A percentile compares a stretch with the other conserved stretches of the same genome.
These are phyloP conservation scores for Cyclina sinensis DNA, from an alignment of 1,140 invertebrate species.

Conservation along the genomic window DNA sequence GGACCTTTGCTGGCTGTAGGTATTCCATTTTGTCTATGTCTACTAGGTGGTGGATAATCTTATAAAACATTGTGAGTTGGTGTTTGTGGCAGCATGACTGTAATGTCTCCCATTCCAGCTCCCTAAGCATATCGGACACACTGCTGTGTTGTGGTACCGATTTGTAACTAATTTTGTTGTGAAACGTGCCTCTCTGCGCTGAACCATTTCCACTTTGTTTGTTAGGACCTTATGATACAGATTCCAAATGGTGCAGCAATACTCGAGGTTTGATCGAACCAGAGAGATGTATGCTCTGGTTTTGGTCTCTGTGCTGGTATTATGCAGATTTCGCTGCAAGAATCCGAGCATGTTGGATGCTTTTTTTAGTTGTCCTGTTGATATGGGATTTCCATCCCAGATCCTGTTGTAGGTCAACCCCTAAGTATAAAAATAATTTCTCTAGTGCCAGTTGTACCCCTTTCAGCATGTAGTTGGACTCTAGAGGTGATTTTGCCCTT, in stretches of 20 bases:
- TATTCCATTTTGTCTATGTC: background rate
- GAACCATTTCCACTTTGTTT: background rate
- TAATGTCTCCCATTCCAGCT: background rate
- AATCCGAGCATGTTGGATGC: background rate
- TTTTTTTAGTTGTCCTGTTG: background rate
- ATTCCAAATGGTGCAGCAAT: background rate
- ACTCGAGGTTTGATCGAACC: constrained; percentile 15
- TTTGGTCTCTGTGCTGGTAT: background rate
- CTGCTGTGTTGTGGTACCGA: background rate
- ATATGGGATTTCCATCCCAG: background rate
- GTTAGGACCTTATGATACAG: background rate
- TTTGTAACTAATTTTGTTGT: no score
- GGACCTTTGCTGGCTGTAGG: no score
- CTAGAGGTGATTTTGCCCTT: background rate
- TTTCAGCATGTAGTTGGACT: background rate
- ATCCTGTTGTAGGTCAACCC: background rate
- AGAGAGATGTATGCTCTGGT: background rate
- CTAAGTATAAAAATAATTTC: background rate
- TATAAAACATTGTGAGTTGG: constrained; percentile 4
- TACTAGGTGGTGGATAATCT: background rate
- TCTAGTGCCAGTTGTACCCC: background rate
- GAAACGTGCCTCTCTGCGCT: background rate
- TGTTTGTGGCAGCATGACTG: background rate
- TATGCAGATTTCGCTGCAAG: background rate
- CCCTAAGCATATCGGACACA: background rate